Evolutionary conservation across 2,888 invertebrate species (phyloP).

Genomic region (Eucriotettix oculatus): DNA sequence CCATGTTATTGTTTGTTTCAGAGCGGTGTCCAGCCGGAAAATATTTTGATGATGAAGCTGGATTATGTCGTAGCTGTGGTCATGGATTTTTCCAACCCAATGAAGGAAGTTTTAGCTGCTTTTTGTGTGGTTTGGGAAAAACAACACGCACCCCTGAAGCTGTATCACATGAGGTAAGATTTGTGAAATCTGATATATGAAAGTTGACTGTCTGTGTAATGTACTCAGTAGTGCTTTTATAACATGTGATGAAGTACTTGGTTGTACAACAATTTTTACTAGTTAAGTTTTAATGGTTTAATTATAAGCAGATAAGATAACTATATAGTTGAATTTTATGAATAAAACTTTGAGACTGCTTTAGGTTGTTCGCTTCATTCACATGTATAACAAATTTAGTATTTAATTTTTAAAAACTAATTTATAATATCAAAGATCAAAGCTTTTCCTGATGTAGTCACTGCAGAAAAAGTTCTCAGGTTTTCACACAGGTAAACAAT

Average conservation of each 20-base stretch:
- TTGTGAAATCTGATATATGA: not conserved
- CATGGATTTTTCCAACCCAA: conserved; percentile 85
- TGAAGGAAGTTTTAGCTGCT: conserved; percentile 79
- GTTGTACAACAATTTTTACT: not conserved
- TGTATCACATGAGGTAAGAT: conserved; percentile 47
- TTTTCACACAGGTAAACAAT: no score
- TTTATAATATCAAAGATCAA: no score
- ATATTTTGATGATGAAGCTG: conserved; percentile 77
- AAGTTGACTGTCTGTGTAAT: not conserved
- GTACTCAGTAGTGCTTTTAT: not conserved
- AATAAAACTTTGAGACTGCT: no score
- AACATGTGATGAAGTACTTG: not conserved
- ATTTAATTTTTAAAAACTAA: no score
- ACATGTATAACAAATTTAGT: no score
- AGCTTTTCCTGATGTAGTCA: no score
- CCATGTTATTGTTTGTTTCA: conserved; percentile 18
- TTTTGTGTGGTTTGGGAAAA: conserved; percentile 76
- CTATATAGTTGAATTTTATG: no score
- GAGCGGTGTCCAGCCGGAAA: conserved; percentile 89
- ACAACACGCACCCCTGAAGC: conserved; percentile 85
- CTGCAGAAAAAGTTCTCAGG: no score
- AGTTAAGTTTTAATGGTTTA: no score
- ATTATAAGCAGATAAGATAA: no score
- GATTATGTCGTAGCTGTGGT: conserved; percentile 80
- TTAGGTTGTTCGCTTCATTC: no score